Evolutionary conservation across 2,797 vertebrate species (phyloP).

Genomic region (Merluccius polli): DNA sequence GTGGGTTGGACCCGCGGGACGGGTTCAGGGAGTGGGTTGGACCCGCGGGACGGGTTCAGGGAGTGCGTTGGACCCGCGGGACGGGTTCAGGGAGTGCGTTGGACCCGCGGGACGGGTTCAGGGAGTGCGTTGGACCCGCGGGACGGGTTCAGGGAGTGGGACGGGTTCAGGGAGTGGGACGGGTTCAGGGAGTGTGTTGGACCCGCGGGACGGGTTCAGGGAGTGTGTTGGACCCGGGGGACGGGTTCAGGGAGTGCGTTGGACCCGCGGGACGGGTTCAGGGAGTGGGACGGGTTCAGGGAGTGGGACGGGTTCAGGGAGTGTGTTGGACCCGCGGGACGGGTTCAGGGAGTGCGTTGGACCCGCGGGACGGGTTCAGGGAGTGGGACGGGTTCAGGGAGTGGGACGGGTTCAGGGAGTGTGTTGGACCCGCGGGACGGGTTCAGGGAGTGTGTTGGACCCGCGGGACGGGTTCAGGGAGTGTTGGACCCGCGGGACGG

Average conservation of each 20-base stretch:
- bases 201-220: too few relatives aligned
- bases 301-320: too few relatives aligned
- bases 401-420: constrained; percentile 42
- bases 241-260: constrained; percentile 38
- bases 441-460: constrained; percentile 42
- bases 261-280: too few relatives aligned
- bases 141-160: constrained; percentile 45
- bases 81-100: constrained; percentile 38
- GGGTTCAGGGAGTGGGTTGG: constrained; percentile 41
- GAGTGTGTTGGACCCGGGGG: constrained; percentile 45
- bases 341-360: constrained; percentile 41
- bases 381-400: constrained; percentile 50
- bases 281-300: constrained; percentile 49
- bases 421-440: too few relatives aligned
- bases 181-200: constrained; percentile 41
- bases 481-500: too few relatives aligned
- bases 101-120: too few relatives aligned
- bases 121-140: constrained; percentile 45
- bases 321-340: constrained; percentile 42
- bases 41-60: too few relatives aligned
- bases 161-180: constrained; percentile 47
- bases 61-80: constrained; percentile 45
- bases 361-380: too few relatives aligned
- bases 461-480: too few relatives aligned
- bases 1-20: constrained; percentile 42